Conservation (phyloP, 2,888 invertebrate genomes). For the Pollenia griseotomentosa region DNA sequence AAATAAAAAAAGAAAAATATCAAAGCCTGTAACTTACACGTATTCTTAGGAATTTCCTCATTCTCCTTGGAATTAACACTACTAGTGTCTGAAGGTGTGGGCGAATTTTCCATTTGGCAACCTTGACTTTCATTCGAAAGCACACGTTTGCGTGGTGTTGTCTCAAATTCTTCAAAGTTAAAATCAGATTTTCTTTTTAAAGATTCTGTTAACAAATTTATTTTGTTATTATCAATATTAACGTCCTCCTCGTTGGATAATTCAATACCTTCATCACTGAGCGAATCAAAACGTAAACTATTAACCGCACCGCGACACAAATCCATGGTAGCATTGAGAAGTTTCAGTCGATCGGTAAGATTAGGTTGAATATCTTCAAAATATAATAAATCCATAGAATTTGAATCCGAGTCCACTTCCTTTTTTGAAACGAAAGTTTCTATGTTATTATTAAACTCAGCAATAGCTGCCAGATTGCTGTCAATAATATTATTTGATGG, state of each 20-base stretch:
- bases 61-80: conserved; percentile 83
- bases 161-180: conserved; percentile 58
- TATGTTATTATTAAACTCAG: conserved; percentile 47
- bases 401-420: neutral
- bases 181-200: conserved; percentile 54
- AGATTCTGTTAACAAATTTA: conserved; percentile 43
- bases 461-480: neutral
- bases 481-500: neutral
- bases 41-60: conserved; percentile 76
- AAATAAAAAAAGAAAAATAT: neutral
- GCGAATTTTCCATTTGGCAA: conserved; percentile 78
- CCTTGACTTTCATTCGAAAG: conserved; percentile 71
- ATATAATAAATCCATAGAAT: conserved; percentile 69
- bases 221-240: conserved; percentile 38
- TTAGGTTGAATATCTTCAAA: conserved; percentile 76
- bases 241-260: conserved; percentile 63
- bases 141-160: conserved; percentile 64
- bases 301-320: conserved; percentile 76
- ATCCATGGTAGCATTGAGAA: conserved; percentile 77
- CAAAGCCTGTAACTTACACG: conserved; percentile 71
- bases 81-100: conserved; percentile 82
- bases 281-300: conserved; percentile 72
- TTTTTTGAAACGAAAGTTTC: neutral
- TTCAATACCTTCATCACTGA: conserved; percentile 55
- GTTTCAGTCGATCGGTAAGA: conserved; percentile 75